Conservation (phyloP, 2,888 invertebrate genomes). For the Smittia aterrima region DNA sequence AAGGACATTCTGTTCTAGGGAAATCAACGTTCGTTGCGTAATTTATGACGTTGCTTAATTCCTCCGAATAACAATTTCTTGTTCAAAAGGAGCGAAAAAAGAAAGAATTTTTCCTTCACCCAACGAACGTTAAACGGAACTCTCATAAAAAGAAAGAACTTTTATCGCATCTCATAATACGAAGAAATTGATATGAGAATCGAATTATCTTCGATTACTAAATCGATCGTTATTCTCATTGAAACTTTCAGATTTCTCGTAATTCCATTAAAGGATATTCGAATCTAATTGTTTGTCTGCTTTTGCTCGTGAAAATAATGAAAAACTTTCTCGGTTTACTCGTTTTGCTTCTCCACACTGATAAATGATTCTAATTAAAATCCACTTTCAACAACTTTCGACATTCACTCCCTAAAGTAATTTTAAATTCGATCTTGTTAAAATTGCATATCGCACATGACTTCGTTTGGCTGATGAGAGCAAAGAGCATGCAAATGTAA, state of each 20-base stretch:
- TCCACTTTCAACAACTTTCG: neutral
- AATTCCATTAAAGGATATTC: neutral
- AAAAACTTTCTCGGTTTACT: neutral
- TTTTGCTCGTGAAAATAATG: neutral
- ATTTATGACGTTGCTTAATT: constrained; percentile 11
- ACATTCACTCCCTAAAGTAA: neutral
- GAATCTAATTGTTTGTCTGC: neutral
- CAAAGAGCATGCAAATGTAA: neutral
- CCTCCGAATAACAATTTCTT: neutral
- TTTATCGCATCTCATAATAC: neutral
- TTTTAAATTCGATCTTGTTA: neutral
- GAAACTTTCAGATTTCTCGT: neutral
- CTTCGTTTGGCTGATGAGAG: neutral
- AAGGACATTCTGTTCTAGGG: neutral
- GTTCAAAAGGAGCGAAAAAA: neutral
- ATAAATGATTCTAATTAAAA: neutral
- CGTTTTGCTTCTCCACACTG: neutral
- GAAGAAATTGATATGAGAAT: constrained; percentile 28
- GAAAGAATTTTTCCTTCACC: neutral
- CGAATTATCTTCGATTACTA: constrained; percentile 29
- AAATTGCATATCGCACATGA: neutral
- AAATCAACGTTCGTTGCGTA: neutral
- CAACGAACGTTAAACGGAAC: neutral
- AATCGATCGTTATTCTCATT: constrained; percentile 4
- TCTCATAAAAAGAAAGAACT: neutral